Evolutionary conservation across 2,113 vertebrate species (phyloP).

Genomic region (Pycnonotus jocosus): DNA sequence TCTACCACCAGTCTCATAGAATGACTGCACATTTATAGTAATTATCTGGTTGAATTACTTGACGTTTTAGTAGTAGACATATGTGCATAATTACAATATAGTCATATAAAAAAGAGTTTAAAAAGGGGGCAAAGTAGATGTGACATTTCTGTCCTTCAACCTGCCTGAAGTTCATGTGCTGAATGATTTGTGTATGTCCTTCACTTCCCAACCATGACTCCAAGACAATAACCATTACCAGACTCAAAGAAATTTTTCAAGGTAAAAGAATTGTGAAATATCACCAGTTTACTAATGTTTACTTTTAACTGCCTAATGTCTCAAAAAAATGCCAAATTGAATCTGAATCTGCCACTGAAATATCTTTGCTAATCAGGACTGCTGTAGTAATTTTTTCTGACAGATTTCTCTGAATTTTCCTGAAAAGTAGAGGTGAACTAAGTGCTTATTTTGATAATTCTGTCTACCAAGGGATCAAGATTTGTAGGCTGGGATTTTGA

Average conservation of each 20-base stretch:
- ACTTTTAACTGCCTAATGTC: neutral
- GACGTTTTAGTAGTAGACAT: neutral
- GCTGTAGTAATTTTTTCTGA: neutral
- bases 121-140: neutral
- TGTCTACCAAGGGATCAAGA: neutral
- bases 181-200: neutral
- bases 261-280: neutral
- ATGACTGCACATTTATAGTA: neutral
- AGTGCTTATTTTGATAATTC: neutral
- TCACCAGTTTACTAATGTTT: neutral
- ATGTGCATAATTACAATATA: neutral
- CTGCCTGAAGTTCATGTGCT: neutral
- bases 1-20: neutral
- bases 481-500: neutral
- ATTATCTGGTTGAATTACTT: neutral
- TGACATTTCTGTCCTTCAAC: neutral
- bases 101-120: neutral
- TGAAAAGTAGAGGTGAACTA: neutral
- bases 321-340: neutral
- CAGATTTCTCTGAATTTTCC: neutral
- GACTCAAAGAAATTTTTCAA: neutral
- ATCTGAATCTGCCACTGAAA: neutral
- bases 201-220: neutral
- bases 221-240: neutral
- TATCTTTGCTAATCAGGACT: neutral